phyloP scores from a whole-genome alignment of 2,113 vertebrate genomes.

The Cairina moschata region DNA sequence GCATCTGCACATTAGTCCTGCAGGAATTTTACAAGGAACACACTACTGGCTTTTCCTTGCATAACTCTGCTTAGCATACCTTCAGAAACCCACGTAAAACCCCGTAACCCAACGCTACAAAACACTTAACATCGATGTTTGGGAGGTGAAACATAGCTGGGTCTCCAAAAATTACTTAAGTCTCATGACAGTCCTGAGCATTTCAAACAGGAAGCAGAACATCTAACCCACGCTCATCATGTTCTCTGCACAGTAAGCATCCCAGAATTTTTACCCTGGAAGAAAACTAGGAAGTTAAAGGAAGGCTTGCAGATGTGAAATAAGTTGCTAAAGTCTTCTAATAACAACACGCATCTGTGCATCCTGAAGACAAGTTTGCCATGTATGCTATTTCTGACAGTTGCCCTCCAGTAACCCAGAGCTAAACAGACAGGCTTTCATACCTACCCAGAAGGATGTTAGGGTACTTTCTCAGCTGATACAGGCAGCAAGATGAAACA shows the following conservation, averaged over 20 bases:
- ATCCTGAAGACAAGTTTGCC: background rate
- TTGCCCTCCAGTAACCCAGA: background rate
- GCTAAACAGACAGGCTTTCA: background rate
- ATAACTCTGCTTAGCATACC: background rate
- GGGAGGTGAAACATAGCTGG: slow-evolving; percentile 39
- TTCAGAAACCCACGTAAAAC: background rate
- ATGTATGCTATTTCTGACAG: background rate
- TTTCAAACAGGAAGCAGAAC: background rate
- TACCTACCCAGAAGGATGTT: too few relatives aligned
- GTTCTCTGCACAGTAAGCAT: background rate
- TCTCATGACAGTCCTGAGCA: slow-evolving; percentile 5
- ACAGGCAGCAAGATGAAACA: background rate
- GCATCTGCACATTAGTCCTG: background rate
- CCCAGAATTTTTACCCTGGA: background rate
- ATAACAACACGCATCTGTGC: background rate
- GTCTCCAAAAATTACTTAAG: slow-evolving; percentile 2
- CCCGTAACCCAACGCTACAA: background rate
- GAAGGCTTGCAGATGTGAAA: background rate
- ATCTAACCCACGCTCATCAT: background rate
- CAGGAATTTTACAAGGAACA: background rate
- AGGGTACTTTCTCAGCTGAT: background rate
- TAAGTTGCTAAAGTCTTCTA: background rate
- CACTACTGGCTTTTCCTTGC: background rate
- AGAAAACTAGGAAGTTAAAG: background rate
- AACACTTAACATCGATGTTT: background rate